Evolutionary conservation across 2,888 invertebrate genomes (phyloP).

Genomic region (Tetheella fluctuosa): DNA sequence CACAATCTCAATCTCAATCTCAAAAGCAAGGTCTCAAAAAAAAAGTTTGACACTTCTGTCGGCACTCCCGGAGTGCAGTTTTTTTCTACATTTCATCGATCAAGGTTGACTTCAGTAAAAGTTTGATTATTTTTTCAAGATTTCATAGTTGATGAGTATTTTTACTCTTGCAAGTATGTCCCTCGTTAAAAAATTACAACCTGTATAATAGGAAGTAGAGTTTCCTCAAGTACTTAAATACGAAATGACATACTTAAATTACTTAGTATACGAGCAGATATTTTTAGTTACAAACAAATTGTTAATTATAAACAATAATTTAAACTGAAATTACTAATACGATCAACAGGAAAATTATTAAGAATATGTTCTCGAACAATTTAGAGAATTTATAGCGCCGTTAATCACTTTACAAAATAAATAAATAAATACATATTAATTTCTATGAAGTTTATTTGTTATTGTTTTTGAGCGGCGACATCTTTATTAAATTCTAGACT

Average conservation of each 20-base stretch:
- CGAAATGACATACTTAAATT: not conserved
- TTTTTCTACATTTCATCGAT: too few relatives aligned
- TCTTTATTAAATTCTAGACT: not conserved
- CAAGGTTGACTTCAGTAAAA: too few relatives aligned
- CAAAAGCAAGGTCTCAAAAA: too few relatives aligned
- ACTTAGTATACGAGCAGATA: not conserved
- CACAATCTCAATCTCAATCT: too few relatives aligned
- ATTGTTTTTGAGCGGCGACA: not conserved
- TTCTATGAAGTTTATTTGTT: not conserved
- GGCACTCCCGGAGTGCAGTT: too few relatives aligned
- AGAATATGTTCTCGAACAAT: not conserved
- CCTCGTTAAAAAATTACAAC: too few relatives aligned
- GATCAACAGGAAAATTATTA: not conserved
- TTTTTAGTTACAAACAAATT: not conserved
- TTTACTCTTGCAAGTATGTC: too few relatives aligned
- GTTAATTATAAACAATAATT: not conserved
- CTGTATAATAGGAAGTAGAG: not conserved
- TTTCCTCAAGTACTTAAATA: not conserved
- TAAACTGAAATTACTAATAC: not conserved
- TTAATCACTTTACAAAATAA: too few relatives aligned
- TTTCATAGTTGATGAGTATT: too few relatives aligned
- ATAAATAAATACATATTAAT: not conserved
- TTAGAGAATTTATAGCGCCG: not conserved
- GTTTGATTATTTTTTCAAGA: too few relatives aligned
- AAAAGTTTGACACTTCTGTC: too few relatives aligned